Conservation (phyloP, 2,113 vertebrate genomes). For the Microcebus jonahi region DNA sequence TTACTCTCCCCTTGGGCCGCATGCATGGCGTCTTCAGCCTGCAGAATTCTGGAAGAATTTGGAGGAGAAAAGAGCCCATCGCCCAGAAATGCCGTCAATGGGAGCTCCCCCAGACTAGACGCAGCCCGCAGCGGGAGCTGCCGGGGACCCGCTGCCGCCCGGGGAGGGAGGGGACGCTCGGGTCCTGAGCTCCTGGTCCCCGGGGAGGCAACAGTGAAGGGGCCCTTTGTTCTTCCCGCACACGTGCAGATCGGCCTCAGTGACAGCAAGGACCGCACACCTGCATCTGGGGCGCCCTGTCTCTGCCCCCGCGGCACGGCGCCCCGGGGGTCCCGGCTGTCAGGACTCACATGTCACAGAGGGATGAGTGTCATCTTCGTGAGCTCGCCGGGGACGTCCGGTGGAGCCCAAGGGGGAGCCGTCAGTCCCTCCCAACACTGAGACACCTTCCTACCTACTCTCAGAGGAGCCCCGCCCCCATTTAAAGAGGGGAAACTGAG, state of each 20-base stretch:
- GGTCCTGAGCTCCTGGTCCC: neutral
- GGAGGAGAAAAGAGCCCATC: neutral
- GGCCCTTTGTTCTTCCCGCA: neutral
- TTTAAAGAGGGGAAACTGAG: neutral
- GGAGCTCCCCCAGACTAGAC: slow-evolving; percentile 66
- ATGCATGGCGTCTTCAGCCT: neutral
- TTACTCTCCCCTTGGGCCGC: neutral
- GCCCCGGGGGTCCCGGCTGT: fast-evolving
- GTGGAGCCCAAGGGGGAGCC: neutral
- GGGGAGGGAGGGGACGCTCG: neutral
- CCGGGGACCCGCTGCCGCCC: neutral
- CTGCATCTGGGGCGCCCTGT: neutral
- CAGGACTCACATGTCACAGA: neutral
- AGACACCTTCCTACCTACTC: neutral
- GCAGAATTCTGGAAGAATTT: slow-evolving; percentile 6
- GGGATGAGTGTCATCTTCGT: fast-evolving
- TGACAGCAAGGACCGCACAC: neutral
- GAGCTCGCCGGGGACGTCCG: fast-evolving
- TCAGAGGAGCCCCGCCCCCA: fast-evolving
- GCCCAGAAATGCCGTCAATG: neutral
- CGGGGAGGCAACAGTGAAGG: neutral
- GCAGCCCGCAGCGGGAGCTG: slow-evolving; percentile 42
- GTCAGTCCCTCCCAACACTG: neutral
- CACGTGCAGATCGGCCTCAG: neutral
- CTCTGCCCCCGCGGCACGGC: fast-evolving